Evolutionary conservation across 2,888 invertebrate species (phyloP), one percentile per base, ranked within the genome.

Genomic region (Scrobipalpa atriplicella): DNA sequence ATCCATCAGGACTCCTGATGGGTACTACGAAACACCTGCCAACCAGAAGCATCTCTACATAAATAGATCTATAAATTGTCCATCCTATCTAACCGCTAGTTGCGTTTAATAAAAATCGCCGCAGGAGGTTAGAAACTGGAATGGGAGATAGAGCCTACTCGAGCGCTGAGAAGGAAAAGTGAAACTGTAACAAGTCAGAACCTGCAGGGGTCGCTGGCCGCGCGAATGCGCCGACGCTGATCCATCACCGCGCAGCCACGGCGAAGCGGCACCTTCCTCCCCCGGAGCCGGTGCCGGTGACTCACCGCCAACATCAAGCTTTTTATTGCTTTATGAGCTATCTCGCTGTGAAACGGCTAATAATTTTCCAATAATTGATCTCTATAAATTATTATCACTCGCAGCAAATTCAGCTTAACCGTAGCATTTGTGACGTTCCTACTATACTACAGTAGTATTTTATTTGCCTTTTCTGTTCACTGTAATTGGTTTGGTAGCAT

Each of bases 131-230:
- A 39, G 56, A 54, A 61, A 68, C 66, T 65, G 63, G 65, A 62
- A 38, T 64, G 19, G 21, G 21, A 29, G 60, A n/a, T 38, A 13
- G 51, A 64, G 47, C 52, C 54, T 38, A 38, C 58, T 19, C 18
- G 18, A n/a, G 16, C 16, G 63, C 54, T 75, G 71, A 72, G 80
- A 84, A 84, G 84, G 86, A 90, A 90, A 91, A 92, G 89, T 90
- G 88, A 90, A 92, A 90, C 82, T 86, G 85, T 86, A 89, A 84
- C 92, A 89, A 85, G 91, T 89, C 81, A 79, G 85, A 90, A 90
- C 92, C 89, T 88, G 92, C 83, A 80, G 91, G 86, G 82, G 88
- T 92, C 91, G 91, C 91, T 90, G 81, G 80, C 67, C 73, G 58
- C 58, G 41, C 54, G 62, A 69, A 75, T 73, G 72, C 60, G 63